Evolutionary conservation across 2,797 vertebrate genomes (phyloP), one percentile per base, ranked within the genome.

Genomic region (Hyperoplus lanceolatus): DNA sequence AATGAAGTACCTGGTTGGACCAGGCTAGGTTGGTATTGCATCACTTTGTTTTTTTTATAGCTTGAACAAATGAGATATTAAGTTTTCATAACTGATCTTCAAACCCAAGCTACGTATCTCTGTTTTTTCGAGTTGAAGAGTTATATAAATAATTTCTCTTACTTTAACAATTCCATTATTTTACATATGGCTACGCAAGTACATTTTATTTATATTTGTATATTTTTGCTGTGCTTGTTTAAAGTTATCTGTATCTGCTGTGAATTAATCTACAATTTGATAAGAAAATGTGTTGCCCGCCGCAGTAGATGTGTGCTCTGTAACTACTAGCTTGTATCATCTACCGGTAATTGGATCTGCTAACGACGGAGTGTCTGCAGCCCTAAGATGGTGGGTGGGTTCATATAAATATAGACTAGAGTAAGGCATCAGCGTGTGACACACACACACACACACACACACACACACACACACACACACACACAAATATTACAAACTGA

Each of bases 291-390:
- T 43, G 8, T 39, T 50, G 13, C 70, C 18, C 11, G 14, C 4
- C 9, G 11, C 8, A 1, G 8, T 38, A 6, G 41, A 46, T 7
- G 71, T 49, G 1, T 70, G 1, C 75, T 73, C 68, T 15, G 70
- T 43, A 73, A 71, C 64, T 77, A 65, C 64, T 77, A 65, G 84
- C 49, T 66, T 14, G 48, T 45, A 69, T 56, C 54, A 58, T 63
- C 77, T 69, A 29, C 29, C 29, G 29, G 29, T 29, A 72, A 83
- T 79, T 85, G 55, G 76, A 70, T 81, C 72, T 73, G 76, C 55
- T 65, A 75, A 77, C 0, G 21, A 83, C 77, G 63, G 75, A 80
- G 69, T 82, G 75, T 73, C 72, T 79, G 74, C 81, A 87, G 85
- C 87, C 83, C 77, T 11, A 65, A 0, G 43, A 72, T 58, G 62